Percentiles rank a stretch among this genome's conserved stretches.
Conservation (phyloP, 2,113 vertebrate genomes). For the Syrrhaptes paradoxus region DNA sequence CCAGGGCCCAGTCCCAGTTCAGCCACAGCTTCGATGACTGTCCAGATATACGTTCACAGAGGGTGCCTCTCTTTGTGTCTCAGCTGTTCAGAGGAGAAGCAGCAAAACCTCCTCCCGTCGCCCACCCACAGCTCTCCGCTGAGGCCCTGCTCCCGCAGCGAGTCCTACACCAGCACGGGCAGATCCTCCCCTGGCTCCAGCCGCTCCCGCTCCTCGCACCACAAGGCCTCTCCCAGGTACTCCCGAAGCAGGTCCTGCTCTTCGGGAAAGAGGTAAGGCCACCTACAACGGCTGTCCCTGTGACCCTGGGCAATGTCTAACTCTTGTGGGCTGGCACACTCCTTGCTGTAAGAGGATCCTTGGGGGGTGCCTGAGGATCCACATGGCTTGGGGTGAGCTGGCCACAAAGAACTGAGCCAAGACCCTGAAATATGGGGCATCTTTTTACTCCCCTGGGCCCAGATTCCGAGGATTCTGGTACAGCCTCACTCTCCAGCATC, state of each 20-base stretch:
- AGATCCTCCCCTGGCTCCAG: constrained; percentile 79
- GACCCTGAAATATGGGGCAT: neutral
- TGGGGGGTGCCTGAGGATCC: neutral
- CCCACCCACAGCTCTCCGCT: constrained; percentile 58
- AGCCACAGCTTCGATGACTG: neutral
- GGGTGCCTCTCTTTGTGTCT: constrained; percentile 74
- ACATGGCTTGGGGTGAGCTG: neutral
- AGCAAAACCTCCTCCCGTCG: constrained; percentile 34
- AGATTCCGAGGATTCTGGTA: neutral
- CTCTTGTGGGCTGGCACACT: neutral
- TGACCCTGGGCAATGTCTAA: neutral
- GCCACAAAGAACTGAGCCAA: neutral
- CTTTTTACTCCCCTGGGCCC: neutral
- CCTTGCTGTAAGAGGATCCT: neutral
- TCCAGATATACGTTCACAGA: constrained; percentile 68
- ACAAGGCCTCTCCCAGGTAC: constrained; percentile 76
- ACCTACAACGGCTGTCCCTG: neutral
- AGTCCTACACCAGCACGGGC: constrained; percentile 70
- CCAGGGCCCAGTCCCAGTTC: neutral
- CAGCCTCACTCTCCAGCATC: neutral
- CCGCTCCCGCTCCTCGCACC: constrained; percentile 64
- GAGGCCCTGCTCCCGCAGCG: constrained; percentile 67
- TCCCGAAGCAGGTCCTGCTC: constrained; percentile 85
- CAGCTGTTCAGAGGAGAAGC: constrained; percentile 67
- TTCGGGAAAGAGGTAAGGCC: constrained; percentile 80